Percentiles rank a stretch among this genome's conserved stretches.
Evolutionary conservation across 2,113 vertebrate genomes (phyloP).

Genomic region (Mus musculus): DNA sequence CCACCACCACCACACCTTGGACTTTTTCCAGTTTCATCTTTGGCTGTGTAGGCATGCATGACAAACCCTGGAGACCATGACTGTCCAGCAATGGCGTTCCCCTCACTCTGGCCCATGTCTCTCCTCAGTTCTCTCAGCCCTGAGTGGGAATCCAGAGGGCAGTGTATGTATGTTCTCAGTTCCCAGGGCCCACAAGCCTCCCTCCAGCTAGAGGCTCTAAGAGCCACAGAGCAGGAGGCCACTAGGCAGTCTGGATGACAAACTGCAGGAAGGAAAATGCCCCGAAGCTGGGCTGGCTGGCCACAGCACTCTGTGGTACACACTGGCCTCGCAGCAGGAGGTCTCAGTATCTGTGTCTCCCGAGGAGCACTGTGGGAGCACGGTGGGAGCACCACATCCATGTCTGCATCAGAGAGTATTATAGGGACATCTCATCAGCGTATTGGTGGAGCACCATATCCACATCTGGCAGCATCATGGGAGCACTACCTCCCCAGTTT

Average conservation of each 20-base stretch:
- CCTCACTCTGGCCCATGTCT: not conserved
- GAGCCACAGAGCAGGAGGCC: not conserved
- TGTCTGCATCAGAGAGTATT: not conserved
- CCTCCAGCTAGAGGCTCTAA: not conserved
- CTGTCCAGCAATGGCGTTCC: not conserved
- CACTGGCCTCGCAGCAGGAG: not conserved
- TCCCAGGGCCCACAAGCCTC: not conserved
- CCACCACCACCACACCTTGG: not conserved
- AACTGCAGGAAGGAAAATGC: not conserved
- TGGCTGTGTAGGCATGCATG: not conserved
- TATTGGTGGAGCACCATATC: not conserved
- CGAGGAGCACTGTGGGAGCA: not conserved
- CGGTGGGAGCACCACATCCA: not conserved
- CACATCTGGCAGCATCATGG: not conserved
- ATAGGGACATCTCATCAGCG: not conserved
- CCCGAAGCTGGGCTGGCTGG: not conserved
- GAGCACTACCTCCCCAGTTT: not conserved
- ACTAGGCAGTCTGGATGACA: not conserved
- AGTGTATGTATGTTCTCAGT: not conserved
- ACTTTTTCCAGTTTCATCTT: not conserved
- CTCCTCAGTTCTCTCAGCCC: not conserved
- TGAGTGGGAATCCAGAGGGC: too few species aligned
- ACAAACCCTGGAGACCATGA: not conserved
- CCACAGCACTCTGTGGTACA: not conserved
- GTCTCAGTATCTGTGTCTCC: not conserved